Evolutionary conservation across 2,888 invertebrate genomes (phyloP), one percentile per base, ranked within the genome.

Genomic region (Lingula anatina): DNA sequence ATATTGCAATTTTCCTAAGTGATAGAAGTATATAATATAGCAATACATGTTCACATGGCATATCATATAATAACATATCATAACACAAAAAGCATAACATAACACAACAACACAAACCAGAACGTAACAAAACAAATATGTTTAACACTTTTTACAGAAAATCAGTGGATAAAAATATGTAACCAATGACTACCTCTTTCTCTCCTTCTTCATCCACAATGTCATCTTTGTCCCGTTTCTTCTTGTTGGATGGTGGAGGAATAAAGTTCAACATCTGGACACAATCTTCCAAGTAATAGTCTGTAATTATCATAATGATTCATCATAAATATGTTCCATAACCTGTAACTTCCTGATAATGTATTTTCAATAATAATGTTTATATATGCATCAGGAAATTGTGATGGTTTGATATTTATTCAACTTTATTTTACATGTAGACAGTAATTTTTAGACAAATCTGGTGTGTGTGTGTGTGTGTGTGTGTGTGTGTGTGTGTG

Each of bases 261-360:
- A 85, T 79, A 75, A 94, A 97, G 50, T 85, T 83, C 0, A 93
- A 85, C 79, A 92, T 80, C 75, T 93, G 86, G 24, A 99, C 82
- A 56, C 89, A 87, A 76, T 99, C 97, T 73, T 99, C 97, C 46
- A 97, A 77, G 79, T 90, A 97, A 73, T 89, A 92, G 59, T 91
- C 90, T 83, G 61, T 24, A 64, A 53, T 5, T 7, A 26, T 7
- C 28, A 24, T 15, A 23, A 9, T n/a, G 5, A 25, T 15, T 31
- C 9, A 24, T 49, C 18, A 4, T 45, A n/a, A 42, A 42, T 7
- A n/a, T n/a, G n/a, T n/a, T n/a, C n/a, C n/a, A n/a, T n/a, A n/a
- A n/a, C n/a, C n/a, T n/a, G n/a, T n/a, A n/a, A n/a, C n/a, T n/a
- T n/a, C n/a, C n/a, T n/a, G n/a, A n/a, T n/a, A n/a, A n/a, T n/a